Evolutionary conservation across 2,797 vertebrate species (phyloP).

Genomic region (Rhinatrema bivittatum): DNA sequence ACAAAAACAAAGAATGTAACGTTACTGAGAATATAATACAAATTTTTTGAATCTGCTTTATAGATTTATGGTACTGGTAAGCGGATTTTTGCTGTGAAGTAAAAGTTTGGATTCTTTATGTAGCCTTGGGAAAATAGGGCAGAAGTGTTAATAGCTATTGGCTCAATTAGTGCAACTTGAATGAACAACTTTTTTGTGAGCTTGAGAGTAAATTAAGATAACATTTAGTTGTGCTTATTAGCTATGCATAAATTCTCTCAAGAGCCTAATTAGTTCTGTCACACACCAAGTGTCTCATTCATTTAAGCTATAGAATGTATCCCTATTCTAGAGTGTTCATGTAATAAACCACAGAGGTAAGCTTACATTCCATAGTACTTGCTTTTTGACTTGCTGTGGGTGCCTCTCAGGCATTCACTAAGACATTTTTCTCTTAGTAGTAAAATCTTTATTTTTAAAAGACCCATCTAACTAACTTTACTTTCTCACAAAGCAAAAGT

Average conservation of each 20-base stretch:
- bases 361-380: no score
- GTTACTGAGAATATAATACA: no score
- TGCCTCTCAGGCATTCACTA: no score
- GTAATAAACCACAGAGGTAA: background rate
- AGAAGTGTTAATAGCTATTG: constrained; percentile 36
- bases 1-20: no score
- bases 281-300: constrained; percentile 27
- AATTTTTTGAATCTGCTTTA: no score
- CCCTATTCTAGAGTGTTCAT: constrained; percentile 6
- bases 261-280: constrained; percentile 51
- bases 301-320: constrained; percentile 18
- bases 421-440: no score
- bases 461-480: no score
- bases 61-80: no score
- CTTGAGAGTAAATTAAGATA: constrained; percentile 54
- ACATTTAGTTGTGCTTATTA: constrained; percentile 49
- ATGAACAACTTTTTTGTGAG: constrained; percentile 32
- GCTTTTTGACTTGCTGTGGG: no score
- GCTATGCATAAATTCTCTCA: constrained; percentile 49
- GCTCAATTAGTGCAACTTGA: constrained; percentile 44
- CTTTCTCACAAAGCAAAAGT: no score
- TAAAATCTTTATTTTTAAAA: no score
- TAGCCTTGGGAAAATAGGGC: constrained; percentile 8
- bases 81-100: no score
- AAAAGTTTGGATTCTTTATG: background rate